Percentiles rank a stretch among this genome's conserved stretches.
Evolutionary conservation across 2,113 vertebrate species (phyloP).

Genomic region (Polypterus senegalus): DNA sequence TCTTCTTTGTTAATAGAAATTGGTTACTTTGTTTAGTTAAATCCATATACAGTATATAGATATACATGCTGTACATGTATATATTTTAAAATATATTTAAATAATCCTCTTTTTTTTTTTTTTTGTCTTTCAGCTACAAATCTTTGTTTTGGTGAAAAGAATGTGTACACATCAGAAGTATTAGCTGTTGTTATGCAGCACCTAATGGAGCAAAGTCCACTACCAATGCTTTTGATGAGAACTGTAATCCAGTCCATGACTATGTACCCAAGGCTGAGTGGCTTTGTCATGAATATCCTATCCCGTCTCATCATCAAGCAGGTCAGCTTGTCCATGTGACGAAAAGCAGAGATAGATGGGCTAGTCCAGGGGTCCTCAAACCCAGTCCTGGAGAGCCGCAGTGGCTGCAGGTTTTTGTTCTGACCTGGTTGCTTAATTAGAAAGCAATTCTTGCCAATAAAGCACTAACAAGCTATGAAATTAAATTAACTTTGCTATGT

Average conservation of each 20-base stretch:
- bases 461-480: too few species aligned
- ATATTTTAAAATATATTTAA: not conserved
- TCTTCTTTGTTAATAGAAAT: too few species aligned
- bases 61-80: too few species aligned
- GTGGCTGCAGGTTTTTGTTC: too few species aligned
- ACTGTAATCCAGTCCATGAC: conserved; percentile 90
- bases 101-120: not conserved
- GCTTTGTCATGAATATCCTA: conserved; percentile 93
- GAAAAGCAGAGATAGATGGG: not conserved
- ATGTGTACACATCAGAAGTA: conserved; percentile 87
- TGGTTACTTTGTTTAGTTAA: too few species aligned
- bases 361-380: too few species aligned
- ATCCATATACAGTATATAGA: too few species aligned
- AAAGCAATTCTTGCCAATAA: too few species aligned
- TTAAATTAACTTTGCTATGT: too few species aligned
- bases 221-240: conserved; percentile 88
- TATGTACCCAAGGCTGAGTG: conserved; percentile 84
- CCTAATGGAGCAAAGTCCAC: conserved; percentile 85
- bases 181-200: conserved; percentile 94
- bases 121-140: conserved; percentile 63
- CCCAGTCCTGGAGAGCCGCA: too few species aligned
- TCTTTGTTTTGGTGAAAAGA: conserved; percentile 82
- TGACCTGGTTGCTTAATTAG: too few species aligned
- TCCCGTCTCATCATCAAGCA: conserved; percentile 86
- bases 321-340: conserved; percentile 36